Base-by-base conservation (phyloP, 2,888 invertebrate genomes). In the Odontomyia ornata region DNA sequence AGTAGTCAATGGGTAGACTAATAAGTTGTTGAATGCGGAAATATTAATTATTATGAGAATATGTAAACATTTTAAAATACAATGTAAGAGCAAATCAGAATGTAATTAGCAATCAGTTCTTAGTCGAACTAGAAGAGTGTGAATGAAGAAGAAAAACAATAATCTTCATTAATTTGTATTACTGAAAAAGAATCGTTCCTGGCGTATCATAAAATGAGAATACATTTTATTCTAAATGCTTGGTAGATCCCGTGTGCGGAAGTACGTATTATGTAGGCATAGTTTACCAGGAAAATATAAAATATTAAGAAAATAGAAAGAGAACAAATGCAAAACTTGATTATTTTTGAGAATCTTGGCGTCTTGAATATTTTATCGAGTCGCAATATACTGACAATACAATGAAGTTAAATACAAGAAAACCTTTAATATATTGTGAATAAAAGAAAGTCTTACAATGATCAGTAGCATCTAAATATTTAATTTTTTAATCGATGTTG, bases 1-100 rank as follows among this genome's bases (percentile, higher is more conserved):
- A 60, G 60, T 60, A 60, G 60, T 60, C 60, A 60, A 60, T 60
- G 60, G 60, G 60, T 60, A 60, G 60, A 52, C 18, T 18, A 60
- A 60, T 60, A 60, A 60, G 57, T 60, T 60, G 57, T 60, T 60
- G 21, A 23, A 25, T 23, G 11, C 57, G 11, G 18, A 60, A 7
- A 60, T 60, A 5, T 25, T 60, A 60, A 25, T 60, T 23, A 60
- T 23, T 60, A 60, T 15, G 7, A 52, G 13, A 52, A n/a, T 7
- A 52, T 52, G 13, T 52, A 52, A 13, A 18, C 18, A 23, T 60
- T 60, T 60, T 60, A 25, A 60, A 60, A 60, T 60, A 23, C 11
- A 60, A 23, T 60, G 57, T 60, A 25, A 60, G 21, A 23, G 23
- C n/a, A 60, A 60, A 60, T 25, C 11, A 60, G 18, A 60, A 60